A percentile compares a stretch with the other conserved stretches of the same genome.
Evolutionary conservation across 2,797 vertebrate genomes (phyloP).

Genomic region (Pitangus sulphuratus): DNA sequence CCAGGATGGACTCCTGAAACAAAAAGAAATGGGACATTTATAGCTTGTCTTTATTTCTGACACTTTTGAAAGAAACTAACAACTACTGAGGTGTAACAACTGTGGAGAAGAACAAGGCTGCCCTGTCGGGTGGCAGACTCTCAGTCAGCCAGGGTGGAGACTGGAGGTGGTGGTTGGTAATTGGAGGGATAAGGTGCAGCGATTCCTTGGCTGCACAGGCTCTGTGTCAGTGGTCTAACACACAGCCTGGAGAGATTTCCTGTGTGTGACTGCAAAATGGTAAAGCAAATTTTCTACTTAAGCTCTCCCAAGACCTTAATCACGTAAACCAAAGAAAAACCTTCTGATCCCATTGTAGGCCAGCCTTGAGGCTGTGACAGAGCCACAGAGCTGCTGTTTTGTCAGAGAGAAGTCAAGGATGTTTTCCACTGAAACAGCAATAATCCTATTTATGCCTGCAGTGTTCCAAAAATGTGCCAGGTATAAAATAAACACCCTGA

Average conservation of each 20-base stretch:
- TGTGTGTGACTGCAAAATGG: neutral
- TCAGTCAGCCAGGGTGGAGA: neutral
- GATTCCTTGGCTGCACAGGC: neutral
- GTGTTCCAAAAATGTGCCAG: neutral
- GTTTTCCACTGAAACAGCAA: neutral
- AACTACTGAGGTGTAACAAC: neutral
- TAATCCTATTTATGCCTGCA: neutral
- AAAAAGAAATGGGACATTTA: neutral
- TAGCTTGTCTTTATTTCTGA: neutral
- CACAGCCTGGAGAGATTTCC: neutral
- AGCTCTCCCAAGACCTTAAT: neutral
- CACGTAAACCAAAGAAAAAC: neutral
- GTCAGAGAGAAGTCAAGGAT: neutral
- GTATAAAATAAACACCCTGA: neutral
- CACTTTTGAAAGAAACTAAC: neutral
- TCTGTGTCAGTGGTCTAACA: neutral
- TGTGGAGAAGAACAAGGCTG: neutral
- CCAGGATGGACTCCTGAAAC: neutral
- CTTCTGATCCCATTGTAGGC: neutral
- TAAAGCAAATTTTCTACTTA: neutral
- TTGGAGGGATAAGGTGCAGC: neutral
- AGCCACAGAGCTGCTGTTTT: neutral
- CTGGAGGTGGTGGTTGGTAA: rapidly evolving
- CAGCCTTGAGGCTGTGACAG: neutral
- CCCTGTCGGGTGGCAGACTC: neutral